Evolutionary conservation across 2,113 vertebrate species (phyloP).

Genomic region (Oncorhynchus mykiss): DNA sequence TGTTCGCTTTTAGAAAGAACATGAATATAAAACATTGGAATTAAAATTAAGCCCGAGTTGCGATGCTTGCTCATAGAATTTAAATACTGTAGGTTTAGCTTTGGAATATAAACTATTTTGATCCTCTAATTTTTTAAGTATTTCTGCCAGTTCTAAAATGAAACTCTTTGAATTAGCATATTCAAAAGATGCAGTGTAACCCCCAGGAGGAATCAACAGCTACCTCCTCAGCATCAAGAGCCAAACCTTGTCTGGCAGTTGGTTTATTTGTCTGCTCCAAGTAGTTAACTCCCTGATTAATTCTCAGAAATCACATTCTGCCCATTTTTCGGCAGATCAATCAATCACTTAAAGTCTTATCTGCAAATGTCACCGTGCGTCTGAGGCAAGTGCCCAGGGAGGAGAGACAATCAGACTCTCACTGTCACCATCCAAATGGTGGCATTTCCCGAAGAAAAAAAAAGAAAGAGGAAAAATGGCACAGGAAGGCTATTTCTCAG

Average conservation of each 20-base stretch:
- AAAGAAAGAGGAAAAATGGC: not conserved
- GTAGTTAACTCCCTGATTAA: slow-evolving; percentile 25
- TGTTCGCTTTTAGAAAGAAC: not conserved
- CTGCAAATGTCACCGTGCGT: slow-evolving; percentile 19
- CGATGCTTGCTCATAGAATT: not conserved
- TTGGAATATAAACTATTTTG: not conserved
- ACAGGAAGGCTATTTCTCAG: slow-evolving; percentile 1
- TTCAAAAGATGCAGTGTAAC: not conserved
- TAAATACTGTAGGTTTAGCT: not conserved
- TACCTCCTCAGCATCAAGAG: not conserved
- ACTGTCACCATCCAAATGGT: slow-evolving; percentile 11
- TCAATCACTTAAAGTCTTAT: slow-evolving; percentile 26
- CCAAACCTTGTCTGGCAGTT: not conserved
- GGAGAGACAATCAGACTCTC: slow-evolving; percentile 21
- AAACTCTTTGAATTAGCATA: not conserved
- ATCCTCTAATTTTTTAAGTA: not conserved
- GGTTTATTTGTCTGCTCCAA: slow-evolving; percentile 11
- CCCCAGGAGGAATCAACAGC: not conserved
- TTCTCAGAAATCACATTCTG: slow-evolving; percentile 21
- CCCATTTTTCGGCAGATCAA: slow-evolving; percentile 20
- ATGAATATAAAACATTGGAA: not conserved
- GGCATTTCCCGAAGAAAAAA: slow-evolving; percentile 14
- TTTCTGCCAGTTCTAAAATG: not conserved
- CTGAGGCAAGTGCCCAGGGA: slow-evolving; percentile 2
- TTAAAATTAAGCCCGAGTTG: not conserved